Base-by-base conservation (phyloP, 2,113 vertebrate genomes). In the Eolophus roseicapilla region DNA sequence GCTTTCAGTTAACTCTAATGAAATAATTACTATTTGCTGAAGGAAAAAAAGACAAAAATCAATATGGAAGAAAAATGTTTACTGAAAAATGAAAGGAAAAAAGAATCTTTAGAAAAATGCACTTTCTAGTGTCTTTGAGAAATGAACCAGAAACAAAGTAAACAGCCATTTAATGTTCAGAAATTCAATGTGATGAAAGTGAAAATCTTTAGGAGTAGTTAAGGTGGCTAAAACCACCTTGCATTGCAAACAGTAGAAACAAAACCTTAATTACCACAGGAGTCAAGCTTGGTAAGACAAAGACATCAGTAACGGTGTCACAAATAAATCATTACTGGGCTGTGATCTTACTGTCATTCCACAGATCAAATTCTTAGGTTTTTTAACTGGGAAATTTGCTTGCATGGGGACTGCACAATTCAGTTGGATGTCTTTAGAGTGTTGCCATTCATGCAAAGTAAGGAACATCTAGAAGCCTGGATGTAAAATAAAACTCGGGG, bases 21-120 rank as follows among this genome's bases (percentile, higher is more conserved):
- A 96, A 96, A 95, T 93, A 95, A 97, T 94, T 96, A 95, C 49
- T 74, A 62, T 94, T 93, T 96, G 64, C 63, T 87, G 92, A 96
- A 93, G 47, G 79, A 28, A 90, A 93, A 88, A 95, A 93, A 19
- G 18, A 65, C n/a, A 94, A 87, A 96, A 84, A 95, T 85, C 91
- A 95, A 75, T 91, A 78, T 7, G 57, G 77, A 96, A 97, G 80
- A 93, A 90, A 93, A 94, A 93, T 95, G 84, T 94, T 70, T 79
- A 23, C 64, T 88, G 62, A 95, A 95, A 95, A 93, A 93, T 91
- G 52, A 83, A 93, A 95, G 39, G 9, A 17, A 23, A 63, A 80
- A 76, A 82, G 91, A 55, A 57, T 77, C 35, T 68, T 81, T 53
- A 88, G 84, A 96, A 94, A 95, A 87, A 85, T 93, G 86, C 62